Evolutionary conservation across 2,797 vertebrate genomes (phyloP), one percentile per base, ranked within the genome.

Genomic region (Acipenser oxyrinchus): DNA sequence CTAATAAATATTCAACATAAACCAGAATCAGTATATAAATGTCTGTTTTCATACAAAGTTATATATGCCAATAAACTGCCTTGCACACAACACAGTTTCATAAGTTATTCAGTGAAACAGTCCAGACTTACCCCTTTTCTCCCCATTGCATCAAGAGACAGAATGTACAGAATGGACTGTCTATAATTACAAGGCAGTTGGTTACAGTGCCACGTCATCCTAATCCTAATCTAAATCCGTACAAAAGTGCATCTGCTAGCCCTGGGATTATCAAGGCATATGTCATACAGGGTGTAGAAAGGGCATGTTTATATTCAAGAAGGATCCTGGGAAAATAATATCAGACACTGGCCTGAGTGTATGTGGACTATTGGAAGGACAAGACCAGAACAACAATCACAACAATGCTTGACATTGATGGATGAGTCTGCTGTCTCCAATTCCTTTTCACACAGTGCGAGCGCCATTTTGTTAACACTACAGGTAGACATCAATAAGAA

Each of bases 81-180:
- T 9, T 48, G 11, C 55, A n/a, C 60, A 48, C 6, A 48, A 55
- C 60, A 48, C 7, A 13, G 8, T 10, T 53, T 8, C 10, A 53
- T 12, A 58, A 49, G 75, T 12, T 60, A 59, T 6, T 15, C 60
- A 65, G 8, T 6, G 49, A 64, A 18, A 48, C 49, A 9, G 23
- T 2, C 23, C 8, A 0, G 50, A 81, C 90, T 93, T 82, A 93
- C 93, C 85, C 69, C 78, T 73, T 87, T 93, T 79, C 84, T 92
- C 61, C 84, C 86, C 91, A 92, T 94, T 66, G 68, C 64, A 74
- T 70, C 67, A 72, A 78, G 76, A 80, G 57, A 61, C 49, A 59
- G 71, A 51, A 9, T 37, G 60, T 62, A 69, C 65, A 8, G 10
- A 61, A 13, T 70, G 57, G 9, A 57, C 66, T 6, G 51, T 15